These are phyloP conservation scores for Nymphicus hollandicus DNA, from an alignment of 2,113 vertebrate genomes.

Conservation along the genomic window DNA sequence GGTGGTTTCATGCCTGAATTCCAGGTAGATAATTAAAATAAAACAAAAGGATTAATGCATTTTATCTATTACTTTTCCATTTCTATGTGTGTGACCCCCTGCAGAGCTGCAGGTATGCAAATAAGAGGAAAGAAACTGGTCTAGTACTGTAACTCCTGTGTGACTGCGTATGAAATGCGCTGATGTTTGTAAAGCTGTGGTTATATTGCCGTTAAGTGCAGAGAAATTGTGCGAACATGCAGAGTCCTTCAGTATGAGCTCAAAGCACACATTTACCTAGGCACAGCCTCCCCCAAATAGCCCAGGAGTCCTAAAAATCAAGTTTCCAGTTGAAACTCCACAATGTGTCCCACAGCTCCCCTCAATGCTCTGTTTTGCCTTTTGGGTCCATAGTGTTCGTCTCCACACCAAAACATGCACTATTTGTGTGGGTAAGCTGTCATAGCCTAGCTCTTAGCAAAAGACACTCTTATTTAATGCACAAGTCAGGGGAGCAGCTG, in stretches of 20 bases:
- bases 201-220: neutral
- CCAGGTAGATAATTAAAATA: slow-evolving; percentile 57
- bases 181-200: neutral
- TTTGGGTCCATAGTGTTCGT: neutral
- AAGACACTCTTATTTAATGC: neutral
- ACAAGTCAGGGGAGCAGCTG: slow-evolving; percentile 2
- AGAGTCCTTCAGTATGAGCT: neutral
- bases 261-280: neutral
- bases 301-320: neutral
- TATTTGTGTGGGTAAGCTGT: neutral
- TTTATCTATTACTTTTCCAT: slow-evolving; percentile 23
- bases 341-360: fast-evolving
- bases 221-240: neutral
- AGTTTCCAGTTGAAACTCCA: neutral
- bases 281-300: neutral
- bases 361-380: neutral
- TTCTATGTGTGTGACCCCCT: neutral
- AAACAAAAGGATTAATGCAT: slow-evolving; percentile 14
- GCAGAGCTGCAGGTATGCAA: neutral
- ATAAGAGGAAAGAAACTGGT: neutral
- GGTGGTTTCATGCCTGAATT: slow-evolving; percentile 37
- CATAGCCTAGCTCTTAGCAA: neutral
- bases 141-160: neutral
- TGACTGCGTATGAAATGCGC: neutral
- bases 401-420: neutral